phyloP scores from a whole-genome alignment of 2,888 invertebrate genomes.

The Podabrus alpinus region DNA sequence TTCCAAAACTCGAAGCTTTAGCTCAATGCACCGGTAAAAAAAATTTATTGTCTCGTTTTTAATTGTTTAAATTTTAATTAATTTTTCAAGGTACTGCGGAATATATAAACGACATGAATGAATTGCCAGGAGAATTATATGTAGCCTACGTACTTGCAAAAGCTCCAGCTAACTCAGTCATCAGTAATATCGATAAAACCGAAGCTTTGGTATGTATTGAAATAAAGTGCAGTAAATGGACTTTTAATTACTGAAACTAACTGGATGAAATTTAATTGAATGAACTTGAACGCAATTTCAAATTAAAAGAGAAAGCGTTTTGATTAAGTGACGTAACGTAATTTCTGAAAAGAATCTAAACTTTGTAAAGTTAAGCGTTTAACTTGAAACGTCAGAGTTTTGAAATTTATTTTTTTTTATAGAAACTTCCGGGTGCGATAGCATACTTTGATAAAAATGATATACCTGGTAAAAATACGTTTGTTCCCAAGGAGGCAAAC shows the following conservation, averaged over 20 bases:
- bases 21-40: conserved; percentile 48
- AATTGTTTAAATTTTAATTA: not conserved
- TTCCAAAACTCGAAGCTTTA: conserved; percentile 74
- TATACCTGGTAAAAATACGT: conserved; percentile 69
- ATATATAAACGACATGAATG: conserved; percentile 66
- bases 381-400: not conserved
- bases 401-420: not conserved
- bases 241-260: not conserved
- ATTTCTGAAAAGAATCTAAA: not conserved
- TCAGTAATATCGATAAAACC: conserved; percentile 62
- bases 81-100: conserved; percentile 63
- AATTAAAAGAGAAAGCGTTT: not conserved
- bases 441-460: conserved; percentile 67
- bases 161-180: conserved; percentile 48
- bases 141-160: conserved; percentile 65
- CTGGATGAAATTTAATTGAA: not conserved
- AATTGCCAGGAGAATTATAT: conserved; percentile 62
- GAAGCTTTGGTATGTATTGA: conserved; percentile 63
- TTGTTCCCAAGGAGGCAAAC: conserved; percentile 51
- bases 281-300: not conserved
- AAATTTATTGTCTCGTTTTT: not conserved
- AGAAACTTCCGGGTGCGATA: conserved; percentile 59
- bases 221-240: not conserved
- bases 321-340: not conserved
- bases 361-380: not conserved